These are phyloP conservation scores for Dipodomys merriami DNA, from an alignment of 2,113 vertebrate species.

Conservation along the genomic window DNA sequence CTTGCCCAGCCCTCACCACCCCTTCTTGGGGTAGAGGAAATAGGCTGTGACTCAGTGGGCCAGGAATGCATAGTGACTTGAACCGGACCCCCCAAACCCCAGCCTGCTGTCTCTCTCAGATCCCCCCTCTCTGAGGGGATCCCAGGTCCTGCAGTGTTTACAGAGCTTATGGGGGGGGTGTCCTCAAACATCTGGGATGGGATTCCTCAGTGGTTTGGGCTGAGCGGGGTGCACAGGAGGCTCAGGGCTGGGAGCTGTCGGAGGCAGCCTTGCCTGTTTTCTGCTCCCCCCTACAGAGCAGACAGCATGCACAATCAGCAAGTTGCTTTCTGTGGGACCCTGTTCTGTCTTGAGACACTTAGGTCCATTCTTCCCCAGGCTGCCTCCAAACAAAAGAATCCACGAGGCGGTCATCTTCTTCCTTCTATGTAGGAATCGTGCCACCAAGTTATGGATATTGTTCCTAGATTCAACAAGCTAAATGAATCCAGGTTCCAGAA, in stretches of 20 bases:
- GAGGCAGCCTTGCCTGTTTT: rapidly evolving
- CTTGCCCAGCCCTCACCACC: background rate
- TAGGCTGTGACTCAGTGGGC: background rate
- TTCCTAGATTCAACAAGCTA: background rate
- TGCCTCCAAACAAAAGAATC: conserved; percentile 35
- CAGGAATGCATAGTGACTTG: rapidly evolving
- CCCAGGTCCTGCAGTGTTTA: background rate
- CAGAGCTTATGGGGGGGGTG: too few relatives aligned
- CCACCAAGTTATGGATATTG: background rate
- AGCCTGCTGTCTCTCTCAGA: background rate
- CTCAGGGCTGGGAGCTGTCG: background rate
- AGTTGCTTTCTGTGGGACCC: background rate
- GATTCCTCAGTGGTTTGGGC: background rate
- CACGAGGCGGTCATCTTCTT: background rate
- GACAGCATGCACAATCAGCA: background rate
- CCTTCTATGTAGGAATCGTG: background rate
- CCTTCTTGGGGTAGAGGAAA: background rate
- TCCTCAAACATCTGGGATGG: background rate
- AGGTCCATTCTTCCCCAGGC: background rate
- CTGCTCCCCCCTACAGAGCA: background rate
- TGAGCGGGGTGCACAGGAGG: background rate
- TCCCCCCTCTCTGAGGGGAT: background rate
- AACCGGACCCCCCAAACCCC: background rate
- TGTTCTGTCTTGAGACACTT: background rate
- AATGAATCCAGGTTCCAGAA: background rate